Evolutionary conservation across 2,113 vertebrate genomes (phyloP).

Genomic region (Himantopus leucocephalus): DNA sequence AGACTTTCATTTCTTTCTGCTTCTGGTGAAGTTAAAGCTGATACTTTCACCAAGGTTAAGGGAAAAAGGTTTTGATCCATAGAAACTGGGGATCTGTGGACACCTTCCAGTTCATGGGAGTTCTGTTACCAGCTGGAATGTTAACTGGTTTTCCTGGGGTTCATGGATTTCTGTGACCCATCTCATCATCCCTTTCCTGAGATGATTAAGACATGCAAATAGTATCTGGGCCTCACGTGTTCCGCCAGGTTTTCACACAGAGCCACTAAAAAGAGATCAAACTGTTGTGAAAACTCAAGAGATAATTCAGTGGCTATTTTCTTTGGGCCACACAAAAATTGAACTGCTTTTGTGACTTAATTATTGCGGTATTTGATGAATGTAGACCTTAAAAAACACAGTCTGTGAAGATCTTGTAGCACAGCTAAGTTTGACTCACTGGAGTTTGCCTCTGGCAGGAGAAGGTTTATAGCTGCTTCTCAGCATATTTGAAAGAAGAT

Average conservation of each 20-base stretch:
- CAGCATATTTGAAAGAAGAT: constrained; percentile 45
- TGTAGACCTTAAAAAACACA: background rate
- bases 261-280: background rate
- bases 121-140: background rate
- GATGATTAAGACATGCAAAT: background rate
- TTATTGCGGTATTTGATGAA: background rate
- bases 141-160: background rate
- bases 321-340: background rate
- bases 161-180: background rate
- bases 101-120: background rate
- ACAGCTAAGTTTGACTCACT: background rate
- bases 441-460: constrained; percentile 49
- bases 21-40: background rate
- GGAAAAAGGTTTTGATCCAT: background rate
- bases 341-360: background rate
- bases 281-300: background rate
- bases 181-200: background rate
- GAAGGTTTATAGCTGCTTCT: constrained; percentile 53
- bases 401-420: background rate
- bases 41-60: background rate
- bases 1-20: background rate
- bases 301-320: background rate
- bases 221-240: background rate
- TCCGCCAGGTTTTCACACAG: background rate
- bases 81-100: background rate